These are phyloP conservation scores for Galago senegalensis DNA, from an alignment of 2,797 vertebrate genomes.

Conservation along the genomic window DNA sequence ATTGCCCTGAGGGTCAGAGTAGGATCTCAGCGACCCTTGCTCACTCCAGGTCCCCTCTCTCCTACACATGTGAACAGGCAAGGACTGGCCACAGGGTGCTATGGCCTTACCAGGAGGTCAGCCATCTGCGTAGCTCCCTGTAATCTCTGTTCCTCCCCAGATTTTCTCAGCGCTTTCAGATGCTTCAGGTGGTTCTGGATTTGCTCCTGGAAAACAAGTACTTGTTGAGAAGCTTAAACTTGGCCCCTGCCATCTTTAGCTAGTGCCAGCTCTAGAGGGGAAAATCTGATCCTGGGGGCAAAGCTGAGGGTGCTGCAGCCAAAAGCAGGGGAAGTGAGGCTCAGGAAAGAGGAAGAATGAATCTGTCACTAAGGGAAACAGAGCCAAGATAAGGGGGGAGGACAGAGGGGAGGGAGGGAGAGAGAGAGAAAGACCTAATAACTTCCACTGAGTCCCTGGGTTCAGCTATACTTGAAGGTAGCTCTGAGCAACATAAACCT, in stretches of 20 bases:
- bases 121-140: conserved; percentile 47
- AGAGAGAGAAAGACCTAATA: background rate
- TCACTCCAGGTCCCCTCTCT: background rate
- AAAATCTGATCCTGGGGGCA: background rate
- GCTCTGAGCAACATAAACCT: background rate
- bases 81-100: background rate
- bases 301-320: background rate
- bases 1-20: background rate
- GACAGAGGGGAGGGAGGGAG: no score
- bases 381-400: background rate
- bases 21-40: background rate
- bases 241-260: background rate
- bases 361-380: background rate
- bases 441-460: no score
- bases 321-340: background rate
- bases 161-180: conserved; percentile 74
- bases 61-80: background rate
- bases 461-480: background rate
- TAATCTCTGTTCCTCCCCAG: conserved; percentile 61
- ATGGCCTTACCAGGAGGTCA: conserved; percentile 66
- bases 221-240: background rate
- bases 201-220: conserved; percentile 72
- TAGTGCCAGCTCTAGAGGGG: background rate
- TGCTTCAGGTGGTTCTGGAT: conserved; percentile 76
- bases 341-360: background rate